These are phyloP conservation scores for Pelagia noctiluca DNA, from an alignment of 30 jellyfish, hydroid and myxozoan species.

Conservation along the genomic window DNA sequence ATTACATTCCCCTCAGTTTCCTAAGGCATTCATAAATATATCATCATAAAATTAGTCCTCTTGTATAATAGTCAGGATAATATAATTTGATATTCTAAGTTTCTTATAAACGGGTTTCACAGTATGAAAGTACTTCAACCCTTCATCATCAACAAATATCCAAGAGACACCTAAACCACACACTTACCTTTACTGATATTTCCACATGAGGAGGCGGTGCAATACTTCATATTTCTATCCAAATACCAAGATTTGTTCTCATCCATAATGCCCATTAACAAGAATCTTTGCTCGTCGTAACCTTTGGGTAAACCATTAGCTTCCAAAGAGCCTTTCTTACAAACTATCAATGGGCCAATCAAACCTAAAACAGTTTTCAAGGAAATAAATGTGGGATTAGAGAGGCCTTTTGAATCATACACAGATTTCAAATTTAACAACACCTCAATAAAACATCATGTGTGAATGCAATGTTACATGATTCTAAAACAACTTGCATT, in stretches of 20 bases:
- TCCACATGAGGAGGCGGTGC: constrained; percentile 46
- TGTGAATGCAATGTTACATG: no score
- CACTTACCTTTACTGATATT: constrained; percentile 64
- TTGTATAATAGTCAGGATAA: no score
- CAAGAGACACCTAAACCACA: no score
- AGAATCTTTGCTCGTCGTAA: constrained; percentile 50
- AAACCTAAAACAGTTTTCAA: constrained; percentile 19
- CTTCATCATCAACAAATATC: no score
- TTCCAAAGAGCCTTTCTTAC: constrained; percentile 49
- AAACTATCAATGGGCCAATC: constrained; percentile 61
- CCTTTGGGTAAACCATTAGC: constrained; percentile 58
- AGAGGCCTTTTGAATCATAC: background rate
- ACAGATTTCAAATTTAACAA: background rate
- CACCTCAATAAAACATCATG: background rate
- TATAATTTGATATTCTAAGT: no score
- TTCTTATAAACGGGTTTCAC: no score
- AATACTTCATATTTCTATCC: constrained; percentile 61
- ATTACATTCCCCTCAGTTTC: no score
- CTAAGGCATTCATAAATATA: no score
- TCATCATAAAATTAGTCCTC: no score
- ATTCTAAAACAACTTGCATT: no score
- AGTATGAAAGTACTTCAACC: no score
- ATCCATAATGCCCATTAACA: constrained; percentile 59
- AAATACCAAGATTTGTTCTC: constrained; percentile 73
- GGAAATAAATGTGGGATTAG: background rate